Base-by-base conservation (phyloP, 2,797 vertebrate genomes). In the Anguilla anguilla region DNA sequence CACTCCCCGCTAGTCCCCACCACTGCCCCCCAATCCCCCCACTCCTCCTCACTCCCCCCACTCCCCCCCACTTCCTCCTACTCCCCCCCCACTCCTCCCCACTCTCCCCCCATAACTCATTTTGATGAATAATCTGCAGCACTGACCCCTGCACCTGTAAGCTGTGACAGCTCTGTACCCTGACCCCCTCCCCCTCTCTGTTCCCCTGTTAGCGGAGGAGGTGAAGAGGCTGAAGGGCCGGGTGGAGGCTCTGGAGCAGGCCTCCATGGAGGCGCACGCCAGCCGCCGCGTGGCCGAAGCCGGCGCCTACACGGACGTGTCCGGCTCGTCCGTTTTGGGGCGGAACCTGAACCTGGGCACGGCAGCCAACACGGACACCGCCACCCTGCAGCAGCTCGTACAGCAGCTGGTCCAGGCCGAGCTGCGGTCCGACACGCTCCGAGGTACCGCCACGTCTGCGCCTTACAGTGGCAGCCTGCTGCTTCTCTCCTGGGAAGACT, bases 191-290 rank as follows among this genome's bases (percentile, higher is more conserved):
- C 43, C 43, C 19, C 19, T 10, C 1, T 22, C 17, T 49, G 77
- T 15, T 43, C 19, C 17, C 64, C 87, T 89, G 84, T 61, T 94
- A 99, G 98, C 97, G 11, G 97, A 99, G 89, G 97, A 99, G 53
- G 95, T 99, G 90, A 97, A 94, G 91, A 97, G 96, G 89, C 96
- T 99, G 93, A 98, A 96, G 92, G 95, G 95, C 3, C 96, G 97
- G 0, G 96, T 99, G 91, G 93, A 95, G 0, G 89, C 92, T 28
- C 94, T 99, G 83, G 97, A 99, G 92, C 87, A 89, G 2, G 89
- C 93, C 0, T 91, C 89, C 15, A 6, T 35, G 0, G 19, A 61
- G 0, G 92, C 91, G 83, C 92, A 0, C 0, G 91, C 90, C 86
- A 92, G 94, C 88, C 90, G 90, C 0, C 89, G 1, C 19, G 6